Base-by-base conservation (phyloP, 2,797 vertebrate species). In the Dryobates pubescens region DNA sequence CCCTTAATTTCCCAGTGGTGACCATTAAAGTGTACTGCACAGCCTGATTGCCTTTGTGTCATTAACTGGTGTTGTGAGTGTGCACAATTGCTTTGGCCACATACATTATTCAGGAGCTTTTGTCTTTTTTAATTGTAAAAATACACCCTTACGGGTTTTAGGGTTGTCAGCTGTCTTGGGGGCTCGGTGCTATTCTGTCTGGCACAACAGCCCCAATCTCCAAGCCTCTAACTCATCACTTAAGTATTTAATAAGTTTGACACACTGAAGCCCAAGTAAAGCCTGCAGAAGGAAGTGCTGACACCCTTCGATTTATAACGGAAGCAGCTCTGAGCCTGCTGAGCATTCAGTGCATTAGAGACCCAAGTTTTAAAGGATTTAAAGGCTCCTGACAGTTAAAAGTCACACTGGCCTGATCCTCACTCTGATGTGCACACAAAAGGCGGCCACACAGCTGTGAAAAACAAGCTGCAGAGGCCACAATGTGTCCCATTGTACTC, bases 91-190 rank as follows among this genome's bases (percentile, higher is more conserved):
- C 34, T 64, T 59, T 84, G 74, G 62, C 71, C 67, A 59, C 30
- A 78, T 78, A 8, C 53, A 78, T 88, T 74, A 94, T 91, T 85
- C 67, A 94, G 6, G 2, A 75, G 34, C 43, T 81, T 59, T 92
- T 70, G 67, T 61, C 59, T 79, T 86, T 86, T 91, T 75, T 75
- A 72, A 69, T 56, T 62, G 56, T 68, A 49, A 86, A 81, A 75
- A 67, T 75, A 15, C 20, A 57, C 68, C 36, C 59, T 59, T 17
- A 2, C 9, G n/a, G 56, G 56, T 9, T 64, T 62, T 29, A 45
- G 57, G 51, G 51, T 3, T 82, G 29, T 78, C 80, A 82, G 68
- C 47, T 82, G 63, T 29, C 82, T 15, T 12, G 4, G 29, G 53
- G 57, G 23, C 67, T 90, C 65, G 58, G 0, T 22, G 26, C 69